phyloP scores from a whole-genome alignment of 2,113 vertebrate genomes.

The Sander lucioperca region DNA sequence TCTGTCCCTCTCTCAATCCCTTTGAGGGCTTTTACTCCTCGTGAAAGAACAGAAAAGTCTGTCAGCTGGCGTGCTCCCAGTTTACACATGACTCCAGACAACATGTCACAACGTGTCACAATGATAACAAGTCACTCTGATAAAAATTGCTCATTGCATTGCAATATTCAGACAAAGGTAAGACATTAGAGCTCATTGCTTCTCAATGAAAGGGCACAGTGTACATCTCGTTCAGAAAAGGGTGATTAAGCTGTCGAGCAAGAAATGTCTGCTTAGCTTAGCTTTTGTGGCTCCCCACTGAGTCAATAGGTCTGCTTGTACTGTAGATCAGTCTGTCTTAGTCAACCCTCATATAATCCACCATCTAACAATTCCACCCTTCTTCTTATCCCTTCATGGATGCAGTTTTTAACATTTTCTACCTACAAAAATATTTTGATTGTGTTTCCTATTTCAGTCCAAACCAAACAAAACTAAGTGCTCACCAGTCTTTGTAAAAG shows the following conservation, averaged over 20 bases:
- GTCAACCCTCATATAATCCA: constrained; percentile 35
- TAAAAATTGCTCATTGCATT: constrained; percentile 85
- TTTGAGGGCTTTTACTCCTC: constrained; percentile 54
- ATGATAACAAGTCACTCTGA: constrained; percentile 79
- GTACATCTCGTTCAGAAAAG: constrained; percentile 69
- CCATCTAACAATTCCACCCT: constrained; percentile 10
- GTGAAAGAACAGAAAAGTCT: constrained; percentile 76
- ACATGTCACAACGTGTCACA: constrained; percentile 80
- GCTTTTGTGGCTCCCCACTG: constrained; percentile 31
- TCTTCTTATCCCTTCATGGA: constrained; percentile 30
- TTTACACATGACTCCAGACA: constrained; percentile 78
- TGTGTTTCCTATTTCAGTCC: constrained; percentile 62
- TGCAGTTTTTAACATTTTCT: constrained; percentile 65
- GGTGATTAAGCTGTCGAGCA: constrained; percentile 57
- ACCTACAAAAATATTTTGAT: constrained; percentile 79
- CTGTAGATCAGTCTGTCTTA: constrained; percentile 23
- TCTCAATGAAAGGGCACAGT: constrained; percentile 81
- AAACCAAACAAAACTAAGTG: constrained; percentile 73
- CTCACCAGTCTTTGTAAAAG: constrained; percentile 78
- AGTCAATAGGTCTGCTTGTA: constrained; percentile 6
- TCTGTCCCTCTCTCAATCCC: constrained; percentile 29
- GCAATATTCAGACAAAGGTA: constrained; percentile 84
- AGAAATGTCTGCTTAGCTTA: constrained; percentile 41
- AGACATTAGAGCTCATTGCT: constrained; percentile 84
- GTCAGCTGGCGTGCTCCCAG: constrained; percentile 69